phyloP scores from a whole-genome alignment of 2,113 vertebrate species.

The Scytalopus superciliaris region DNA sequence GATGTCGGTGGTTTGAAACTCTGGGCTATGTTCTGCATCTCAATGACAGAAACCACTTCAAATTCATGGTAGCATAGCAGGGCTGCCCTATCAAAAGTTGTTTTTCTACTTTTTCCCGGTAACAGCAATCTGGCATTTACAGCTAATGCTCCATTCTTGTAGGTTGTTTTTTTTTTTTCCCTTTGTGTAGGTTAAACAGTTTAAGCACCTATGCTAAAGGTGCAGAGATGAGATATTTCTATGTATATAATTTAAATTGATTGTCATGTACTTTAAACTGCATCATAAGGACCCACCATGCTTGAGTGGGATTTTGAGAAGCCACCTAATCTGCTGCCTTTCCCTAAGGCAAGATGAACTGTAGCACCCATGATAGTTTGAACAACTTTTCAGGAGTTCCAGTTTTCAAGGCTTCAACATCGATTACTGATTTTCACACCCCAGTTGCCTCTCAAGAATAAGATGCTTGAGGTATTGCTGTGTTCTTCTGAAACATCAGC shows the following conservation, averaged over 20 bases:
- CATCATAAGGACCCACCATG: not conserved
- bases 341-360: not conserved
- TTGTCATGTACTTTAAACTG: not conserved
- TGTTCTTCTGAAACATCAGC: not conserved
- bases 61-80: slow-evolving; percentile 1
- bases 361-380: not conserved
- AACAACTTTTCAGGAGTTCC: not conserved
- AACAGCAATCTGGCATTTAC: not conserved
- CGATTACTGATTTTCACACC: not conserved
- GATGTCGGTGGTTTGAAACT: slow-evolving; percentile 42
- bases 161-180: not conserved
- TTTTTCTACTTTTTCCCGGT: not conserved
- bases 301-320: not conserved
- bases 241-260: not conserved
- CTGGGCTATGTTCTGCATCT: slow-evolving; percentile 31
- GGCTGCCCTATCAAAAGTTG: slow-evolving; percentile 16
- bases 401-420: not conserved
- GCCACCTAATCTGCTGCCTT: not conserved
- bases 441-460: not conserved
- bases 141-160: not conserved
- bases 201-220: not conserved
- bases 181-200: not conserved
- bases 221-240: not conserved
- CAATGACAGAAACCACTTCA: slow-evolving; percentile 52
- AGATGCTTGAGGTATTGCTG: not conserved